phyloP scores from a whole-genome alignment of 2,888 invertebrate species.

The Hybos culiciformis region DNA sequence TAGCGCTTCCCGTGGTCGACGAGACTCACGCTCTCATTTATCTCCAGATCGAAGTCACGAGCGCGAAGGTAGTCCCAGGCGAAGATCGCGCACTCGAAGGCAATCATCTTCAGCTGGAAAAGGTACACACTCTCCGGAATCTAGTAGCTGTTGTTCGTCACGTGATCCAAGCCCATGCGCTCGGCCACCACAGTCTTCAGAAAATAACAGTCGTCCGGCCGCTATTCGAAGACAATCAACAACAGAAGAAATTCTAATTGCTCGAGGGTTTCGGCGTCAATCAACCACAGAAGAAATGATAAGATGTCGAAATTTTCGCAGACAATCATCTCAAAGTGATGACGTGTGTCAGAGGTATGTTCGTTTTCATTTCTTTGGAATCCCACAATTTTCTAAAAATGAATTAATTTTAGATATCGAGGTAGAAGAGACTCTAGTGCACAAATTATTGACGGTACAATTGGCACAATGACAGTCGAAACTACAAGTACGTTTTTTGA shows the following conservation, averaged over 20 bases:
- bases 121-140: slow-evolving; percentile 49
- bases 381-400: no score
- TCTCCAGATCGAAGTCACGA: slow-evolving; percentile 72
- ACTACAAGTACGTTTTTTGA: slow-evolving; percentile 86
- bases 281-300: slow-evolving; percentile 91
- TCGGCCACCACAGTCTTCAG: slow-evolving; percentile 38
- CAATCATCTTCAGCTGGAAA: slow-evolving; percentile 67
- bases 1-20: slow-evolving; percentile 60
- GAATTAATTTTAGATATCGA: slow-evolving; percentile 21
- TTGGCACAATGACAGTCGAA: slow-evolving; percentile 86
- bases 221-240: slow-evolving; percentile 77
- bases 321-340: slow-evolving; percentile 81
- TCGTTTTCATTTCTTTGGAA: background rate
- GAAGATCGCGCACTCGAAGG: slow-evolving; percentile 55
- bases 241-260: slow-evolving; percentile 81
- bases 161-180: slow-evolving; percentile 74
- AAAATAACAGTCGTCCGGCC: slow-evolving; percentile 52
- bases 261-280: slow-evolving; percentile 76
- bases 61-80: slow-evolving; percentile 63
- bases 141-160: slow-evolving; percentile 62
- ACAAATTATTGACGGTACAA: slow-evolving; percentile 82
- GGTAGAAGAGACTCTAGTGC: slow-evolving; percentile 61
- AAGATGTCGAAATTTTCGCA: slow-evolving; percentile 76
- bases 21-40: slow-evolving; percentile 64
- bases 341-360: slow-evolving; percentile 52